phyloP scores from a whole-genome alignment of 2,797 vertebrate species.

The Kryptolebias ocellatus region DNA sequence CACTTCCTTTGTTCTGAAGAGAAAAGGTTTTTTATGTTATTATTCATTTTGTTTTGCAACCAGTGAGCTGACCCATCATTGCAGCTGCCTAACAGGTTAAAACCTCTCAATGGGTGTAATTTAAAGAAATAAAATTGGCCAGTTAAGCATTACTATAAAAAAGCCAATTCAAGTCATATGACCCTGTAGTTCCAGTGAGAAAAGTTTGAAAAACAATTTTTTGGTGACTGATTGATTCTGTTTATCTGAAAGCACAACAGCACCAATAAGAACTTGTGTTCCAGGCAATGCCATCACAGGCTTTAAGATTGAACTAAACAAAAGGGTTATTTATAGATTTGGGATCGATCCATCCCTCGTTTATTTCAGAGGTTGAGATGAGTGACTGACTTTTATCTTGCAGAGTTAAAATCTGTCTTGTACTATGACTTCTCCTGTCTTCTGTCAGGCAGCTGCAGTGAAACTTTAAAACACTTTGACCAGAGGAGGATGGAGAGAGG shows the following conservation, averaged over 20 bases:
- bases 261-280: not conserved
- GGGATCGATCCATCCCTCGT: conserved; percentile 5
- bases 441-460: conserved; percentile 83
- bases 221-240: conserved; percentile 7
- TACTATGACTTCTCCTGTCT: conserved; percentile 10
- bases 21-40: conserved; percentile 64
- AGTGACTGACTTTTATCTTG: conserved; percentile 14
- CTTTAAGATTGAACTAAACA: too few species aligned
- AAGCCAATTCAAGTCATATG: conserved; percentile 44
- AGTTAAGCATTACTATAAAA: conserved; percentile 51
- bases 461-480: conserved; percentile 64
- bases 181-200: conserved; percentile 72
- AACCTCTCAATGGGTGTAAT: conserved; percentile 23
- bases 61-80: conserved; percentile 74
- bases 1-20: conserved; percentile 74
- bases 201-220: conserved; percentile 28
- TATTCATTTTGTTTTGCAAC: conserved; percentile 64
- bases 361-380: conserved; percentile 12
- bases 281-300: too few species aligned
- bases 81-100: conserved; percentile 81
- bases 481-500: conserved; percentile 61
- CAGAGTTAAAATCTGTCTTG: conserved; percentile 9
- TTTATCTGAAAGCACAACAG: conserved; percentile 5
- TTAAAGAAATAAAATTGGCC: conserved; percentile 41
- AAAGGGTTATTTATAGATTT: too few species aligned